Base-by-base conservation (phyloP, 1,140 invertebrate species). In the Elymnias hypermnestra region DNA sequence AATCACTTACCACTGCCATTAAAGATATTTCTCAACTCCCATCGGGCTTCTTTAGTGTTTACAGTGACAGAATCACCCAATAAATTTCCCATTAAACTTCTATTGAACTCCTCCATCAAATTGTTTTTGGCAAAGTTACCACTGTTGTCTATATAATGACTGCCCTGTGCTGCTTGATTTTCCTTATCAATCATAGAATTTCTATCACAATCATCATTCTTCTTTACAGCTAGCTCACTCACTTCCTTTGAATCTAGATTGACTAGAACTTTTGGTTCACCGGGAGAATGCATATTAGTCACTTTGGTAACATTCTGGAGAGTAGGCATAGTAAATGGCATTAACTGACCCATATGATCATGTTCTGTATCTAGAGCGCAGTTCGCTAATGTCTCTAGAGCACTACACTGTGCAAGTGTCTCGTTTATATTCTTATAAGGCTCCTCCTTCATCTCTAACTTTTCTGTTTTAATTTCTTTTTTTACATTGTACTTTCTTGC, bases 31-130 rank as follows among this genome's bases (percentile, higher is more conserved):
- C 83, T 68, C 3, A 87, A 53, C 46, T 87, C 86, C 74, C 78
- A 85, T 38, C 79, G 53, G 1, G 81, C 89, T 58, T 91, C 89
- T 44, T 90, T 91, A 1, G 90, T 91, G 46, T 91, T 89, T 1
- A 90, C 87, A 15, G 89, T 91, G 22, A 91, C 84, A 29, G 83
- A 86, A 56, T 86, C 86, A 18, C 70, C 74, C 10, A 83, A 64
- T 2, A 87, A 50, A 48, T 86, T 83, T 2, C 75, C 68, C 76
- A 87, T 72, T 21, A 87, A 51, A 62, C 86, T 87, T 50, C 74
- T 72, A 58, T 87, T 84, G 47, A 87, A 87, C 38, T 87, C 83
- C 28, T 83, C 83, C 65, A 83, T 72, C 18, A 86, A 62, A 66
- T 85, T 85, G 43, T 81, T 84, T 56, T 76, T 85, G 0, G 42